Evolutionary conservation across 2,113 vertebrate species (phyloP), one percentile per base, ranked within the genome.

Genomic region (western clawed frog (Xenopus tropicalis)): DNA sequence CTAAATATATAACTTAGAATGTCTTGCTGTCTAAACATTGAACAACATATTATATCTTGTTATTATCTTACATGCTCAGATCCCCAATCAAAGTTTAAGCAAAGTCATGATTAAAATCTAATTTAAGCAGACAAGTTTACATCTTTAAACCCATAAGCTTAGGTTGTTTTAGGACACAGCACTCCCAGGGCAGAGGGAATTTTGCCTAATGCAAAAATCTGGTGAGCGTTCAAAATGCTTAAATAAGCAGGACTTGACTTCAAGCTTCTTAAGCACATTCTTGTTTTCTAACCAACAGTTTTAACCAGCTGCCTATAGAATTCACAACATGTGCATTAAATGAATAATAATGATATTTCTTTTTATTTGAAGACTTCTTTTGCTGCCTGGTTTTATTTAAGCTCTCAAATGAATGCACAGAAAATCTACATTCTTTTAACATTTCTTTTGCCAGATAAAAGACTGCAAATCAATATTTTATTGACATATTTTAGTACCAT

Each of bases 361-460:
- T 19, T 46, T 67, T 68, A 12, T 25, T n/a, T 17, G 46, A 17
- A 48, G 13, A 6, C 12, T 48, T 48, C 46, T 48, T 48, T 48
- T 52, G 6, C 46, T 42, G 44, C 21, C n/a, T 66, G 44, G 5
- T 54, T 76, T 42, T 54, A 69, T 54, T 43, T 63, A 76, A 76
- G 58, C 46, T 48, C 25, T 22, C 22, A 63, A 69, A 69, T 76
- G 46, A 71, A 80, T 80, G 43, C 17, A 57, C n/a, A 46, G 22
- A 62, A 80, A 70, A 1, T 65, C 70, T 46, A 61, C 8, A 74
- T 76, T 58, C 64, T 24, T 48, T 71, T 11, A 51, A 0, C 16
- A 23, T 72, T 42, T 73, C 44, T 62, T 75, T 20, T 16, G 23
- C 69, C 22, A 59, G 29, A 0, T 19, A 43, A 75, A 72, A 23